Evolutionary conservation across 1,140 invertebrate species (phyloP), one percentile per base, ranked within the genome.

Genomic region (Trichoplusia ni): DNA sequence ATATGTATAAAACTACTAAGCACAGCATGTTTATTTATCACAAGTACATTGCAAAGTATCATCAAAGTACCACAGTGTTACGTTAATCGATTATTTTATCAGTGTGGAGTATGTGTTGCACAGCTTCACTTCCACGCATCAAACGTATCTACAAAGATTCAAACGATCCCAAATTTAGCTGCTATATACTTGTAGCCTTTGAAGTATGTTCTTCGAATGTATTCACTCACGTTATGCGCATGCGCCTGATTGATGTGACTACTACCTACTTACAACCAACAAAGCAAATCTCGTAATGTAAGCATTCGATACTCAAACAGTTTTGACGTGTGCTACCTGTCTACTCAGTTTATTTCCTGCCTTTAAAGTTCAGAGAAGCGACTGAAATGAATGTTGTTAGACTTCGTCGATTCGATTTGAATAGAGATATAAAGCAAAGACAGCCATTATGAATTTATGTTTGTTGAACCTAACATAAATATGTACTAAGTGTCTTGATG

Each of bases 201-300:
- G 54, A 58, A 58, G 53, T 58, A 42, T 29, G 25, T 58, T 42
- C 54, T 58, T 58, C 25, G 37, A 58, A 58, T 58, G 38, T 58
- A 40, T 40, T 58, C 54, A 42, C 37, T 58, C 25, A 58, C 54
- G 25, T 31, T 44, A 58, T 58, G 37, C 38, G 54, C 7, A 18
- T 44, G 37, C 54, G 23, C 37, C 8, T 58, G 54, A 58, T 58
- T 44, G 54, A 58, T 58, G 54, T 44, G 54, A 31, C 38, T 42
- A 42, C 38, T 42, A 58, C 14, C 38, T 19, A 58, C 54, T 58
- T 33, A 49, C 46, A 13, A 8, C 46, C 9, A 51, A 51, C 47
- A 51, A 21, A 33, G 31, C 47, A 18, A 33, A 21, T 21, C 31
- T 16, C 35, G 4, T 51, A 35, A 51, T 16, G 31, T 35, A 51